These are phyloP conservation scores for Phylloscopus trochiloides DNA, from an alignment of 2,113 vertebrate species.

Conservation along the genomic window DNA sequence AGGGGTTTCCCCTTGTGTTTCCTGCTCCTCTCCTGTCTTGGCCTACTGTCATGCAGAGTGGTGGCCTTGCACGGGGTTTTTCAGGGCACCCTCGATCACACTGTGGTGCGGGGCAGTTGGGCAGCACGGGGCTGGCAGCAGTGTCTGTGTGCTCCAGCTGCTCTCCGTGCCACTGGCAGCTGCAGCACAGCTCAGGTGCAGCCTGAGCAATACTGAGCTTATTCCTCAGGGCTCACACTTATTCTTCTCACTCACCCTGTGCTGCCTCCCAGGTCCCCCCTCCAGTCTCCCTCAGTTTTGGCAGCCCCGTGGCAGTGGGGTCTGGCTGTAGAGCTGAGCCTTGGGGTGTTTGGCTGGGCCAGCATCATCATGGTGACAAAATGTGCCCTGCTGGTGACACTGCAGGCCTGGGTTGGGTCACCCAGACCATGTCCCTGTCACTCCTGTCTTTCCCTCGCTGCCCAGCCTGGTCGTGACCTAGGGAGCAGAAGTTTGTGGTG, in stretches of 20 bases:
- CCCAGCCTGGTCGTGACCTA: fast-evolving
- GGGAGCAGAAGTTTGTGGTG: neutral
- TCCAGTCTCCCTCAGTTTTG: fast-evolving
- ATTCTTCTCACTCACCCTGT: neutral
- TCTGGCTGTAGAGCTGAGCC: neutral
- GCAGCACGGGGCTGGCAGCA: neutral
- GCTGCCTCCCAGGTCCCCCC: fast-evolving
- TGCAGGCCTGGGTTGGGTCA: neutral
- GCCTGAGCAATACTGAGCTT: fast-evolving
- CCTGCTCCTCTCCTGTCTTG: neutral
- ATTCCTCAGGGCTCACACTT: fast-evolving
- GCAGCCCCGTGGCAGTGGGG: fast-evolving
- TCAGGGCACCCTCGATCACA: fast-evolving
- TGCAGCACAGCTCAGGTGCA: fast-evolving
- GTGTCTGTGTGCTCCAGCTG: neutral
- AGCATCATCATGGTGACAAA: fast-evolving
- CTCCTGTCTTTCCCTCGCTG: neutral
- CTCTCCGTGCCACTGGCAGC: neutral
- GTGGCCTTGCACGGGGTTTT: neutral
- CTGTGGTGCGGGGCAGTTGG: fast-evolving
- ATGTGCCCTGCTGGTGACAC: neutral
- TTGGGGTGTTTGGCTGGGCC: neutral
- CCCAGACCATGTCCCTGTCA: fast-evolving
- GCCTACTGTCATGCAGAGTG: neutral
- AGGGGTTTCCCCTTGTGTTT: fast-evolving